Evolutionary conservation across 2,797 vertebrate species (phyloP).

Genomic region (Philypnodon macrostomus): DNA sequence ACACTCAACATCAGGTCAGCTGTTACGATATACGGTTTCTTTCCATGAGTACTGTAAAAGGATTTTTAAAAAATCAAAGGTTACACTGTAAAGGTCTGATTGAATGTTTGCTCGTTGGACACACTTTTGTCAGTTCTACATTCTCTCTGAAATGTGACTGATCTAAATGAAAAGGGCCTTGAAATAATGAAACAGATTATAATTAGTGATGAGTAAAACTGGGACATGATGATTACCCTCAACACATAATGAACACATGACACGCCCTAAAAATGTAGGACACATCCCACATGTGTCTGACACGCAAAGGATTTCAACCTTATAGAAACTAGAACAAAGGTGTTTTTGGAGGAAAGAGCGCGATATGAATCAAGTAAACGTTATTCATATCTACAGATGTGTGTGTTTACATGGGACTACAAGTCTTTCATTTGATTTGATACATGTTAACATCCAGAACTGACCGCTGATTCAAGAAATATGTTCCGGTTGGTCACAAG

Average conservation of each 20-base stretch:
- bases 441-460: too few relatives aligned
- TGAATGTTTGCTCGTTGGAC: too few relatives aligned
- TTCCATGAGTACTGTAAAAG: too few relatives aligned
- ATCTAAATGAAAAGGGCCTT: background rate
- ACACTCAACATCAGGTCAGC: background rate
- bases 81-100: too few relatives aligned
- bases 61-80: too few relatives aligned
- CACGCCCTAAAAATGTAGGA: conserved; percentile 15
- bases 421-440: too few relatives aligned
- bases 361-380: background rate
- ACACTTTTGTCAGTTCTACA: background rate
- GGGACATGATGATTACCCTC: conserved; percentile 18
- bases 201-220: conserved; percentile 13
- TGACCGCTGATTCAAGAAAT: too few relatives aligned
- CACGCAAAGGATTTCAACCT: conserved; percentile 6
- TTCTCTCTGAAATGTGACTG: background rate
- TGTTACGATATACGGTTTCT: too few relatives aligned
- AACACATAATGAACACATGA: conserved; percentile 12
- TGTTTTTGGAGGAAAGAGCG: background rate
- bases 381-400: background rate
- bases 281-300: conserved; percentile 14
- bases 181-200: background rate
- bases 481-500: too few relatives aligned
- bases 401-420: too few relatives aligned
- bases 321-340: background rate